Evolutionary conservation across 1,140 invertebrate species (phyloP), one percentile per base, ranked within the genome.

Genomic region (Aphis craccivora): DNA sequence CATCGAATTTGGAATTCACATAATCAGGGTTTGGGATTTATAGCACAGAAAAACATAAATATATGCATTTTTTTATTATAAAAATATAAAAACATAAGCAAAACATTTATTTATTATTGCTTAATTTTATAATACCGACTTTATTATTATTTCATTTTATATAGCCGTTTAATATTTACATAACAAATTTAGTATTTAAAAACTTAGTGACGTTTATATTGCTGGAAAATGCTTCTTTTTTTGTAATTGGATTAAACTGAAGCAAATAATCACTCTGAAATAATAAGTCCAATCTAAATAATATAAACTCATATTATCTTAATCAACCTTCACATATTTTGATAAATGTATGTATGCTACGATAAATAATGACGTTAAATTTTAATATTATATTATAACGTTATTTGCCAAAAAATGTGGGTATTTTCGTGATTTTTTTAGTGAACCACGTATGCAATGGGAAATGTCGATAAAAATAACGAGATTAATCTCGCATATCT

Each of bases 241-340:
- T 67, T 76, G 5, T 18, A 76, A 76, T 76, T 76, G 30, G 18
- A 76, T 76, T 76, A 18, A 76, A 76, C n/a, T n/a, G n/a, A 76
- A 76, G 5, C 60, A 67, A 14, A 76, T n/a, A 20, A n/a, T n/a
- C 14, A 76, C n/a, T 76, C 60, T 18, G 60, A 76, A 76, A 67
- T 30, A n/a, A 67, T 76, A n/a, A 76, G 18, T 67, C 1, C 11
- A 60, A 60, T 67, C 30, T 23, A 35, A 76, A 76, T 76, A 76
- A 76, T 14, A 76, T 76, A n/a, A 76, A n/a, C n/a, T 76, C 60
- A 76, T 76, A 76, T n/a, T 76, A 76, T 76, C 30, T 76, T 76
- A 76, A 76, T 3, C 14, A n/a, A 76, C n/a, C n/a, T 76, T n/a
- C 14, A n/a, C n/a, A 76, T 76, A 76, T 76, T 76, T 76, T 67